These are phyloP conservation scores for Folsomia candida DNA, from an alignment of 2,888 invertebrate genomes.

Conservation along the genomic window DNA sequence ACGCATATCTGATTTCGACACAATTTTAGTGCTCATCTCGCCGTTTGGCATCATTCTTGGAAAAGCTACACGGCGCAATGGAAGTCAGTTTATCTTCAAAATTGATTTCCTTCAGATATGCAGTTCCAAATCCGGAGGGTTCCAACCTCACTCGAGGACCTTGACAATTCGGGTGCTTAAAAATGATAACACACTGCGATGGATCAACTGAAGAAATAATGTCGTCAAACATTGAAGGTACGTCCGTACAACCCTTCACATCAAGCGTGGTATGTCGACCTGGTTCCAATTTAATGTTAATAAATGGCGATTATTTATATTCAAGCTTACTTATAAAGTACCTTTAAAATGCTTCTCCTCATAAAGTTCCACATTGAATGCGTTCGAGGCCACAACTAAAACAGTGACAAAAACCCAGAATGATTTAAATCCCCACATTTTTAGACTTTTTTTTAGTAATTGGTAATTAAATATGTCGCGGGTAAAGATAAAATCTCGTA, in stretches of 20 bases:
- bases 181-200: conserved; percentile 30
- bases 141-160: conserved; percentile 39
- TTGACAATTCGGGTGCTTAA: conserved; percentile 37
- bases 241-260: conserved; percentile 28
- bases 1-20: neutral
- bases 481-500: too few relatives aligned
- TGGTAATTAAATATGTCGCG: too few relatives aligned
- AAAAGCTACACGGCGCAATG: conserved; percentile 31
- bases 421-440: neutral
- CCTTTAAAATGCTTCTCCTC: conserved; percentile 43
- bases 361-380: conserved; percentile 28
- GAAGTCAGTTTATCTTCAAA: conserved; percentile 42
- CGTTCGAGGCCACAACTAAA: conserved; percentile 25
- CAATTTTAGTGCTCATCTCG: neutral
- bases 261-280: conserved; percentile 30
- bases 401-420: conserved; percentile 17
- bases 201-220: conserved; percentile 25
- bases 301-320: neutral
- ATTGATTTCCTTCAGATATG: conserved; percentile 35
- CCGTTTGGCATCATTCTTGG: too few relatives aligned
- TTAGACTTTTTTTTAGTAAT: neutral
- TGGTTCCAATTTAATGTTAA: neutral
- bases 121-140: conserved; percentile 35
- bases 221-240: conserved; percentile 39
- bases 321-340: conserved; percentile 2